These are phyloP conservation scores for Oscheius sp. DNA, from an alignment of 1,140 invertebrate species.

Conservation along the genomic window DNA sequence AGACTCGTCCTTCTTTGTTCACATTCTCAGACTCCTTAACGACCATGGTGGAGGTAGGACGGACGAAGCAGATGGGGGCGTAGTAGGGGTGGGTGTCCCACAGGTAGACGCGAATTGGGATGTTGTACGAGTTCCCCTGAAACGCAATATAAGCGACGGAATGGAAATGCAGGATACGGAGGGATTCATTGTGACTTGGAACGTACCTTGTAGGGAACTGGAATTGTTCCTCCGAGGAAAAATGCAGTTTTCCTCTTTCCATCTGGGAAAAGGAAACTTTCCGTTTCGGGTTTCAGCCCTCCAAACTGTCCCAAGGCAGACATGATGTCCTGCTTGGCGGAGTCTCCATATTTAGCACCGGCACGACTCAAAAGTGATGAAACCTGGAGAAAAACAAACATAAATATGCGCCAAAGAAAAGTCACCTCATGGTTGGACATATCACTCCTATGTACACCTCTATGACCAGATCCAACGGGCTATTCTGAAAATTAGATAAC, in stretches of 20 bases:
- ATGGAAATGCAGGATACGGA: too few relatives aligned
- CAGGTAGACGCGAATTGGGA: constrained; percentile 91
- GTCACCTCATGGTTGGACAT: too few relatives aligned
- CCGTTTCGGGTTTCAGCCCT: constrained; percentile 70
- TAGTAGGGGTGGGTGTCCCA: constrained; percentile 94
- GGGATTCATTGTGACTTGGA: not conserved
- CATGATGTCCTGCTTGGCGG: constrained; percentile 73
- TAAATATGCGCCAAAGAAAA: too few relatives aligned
- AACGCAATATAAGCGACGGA: constrained; percentile 41
- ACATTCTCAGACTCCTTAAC: constrained; percentile 70
- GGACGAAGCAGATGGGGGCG: constrained; percentile 95
- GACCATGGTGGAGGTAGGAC: constrained; percentile 88
- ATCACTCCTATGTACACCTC: too few relatives aligned
- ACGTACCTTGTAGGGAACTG: constrained; percentile 54
- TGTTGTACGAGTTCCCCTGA: constrained; percentile 81
- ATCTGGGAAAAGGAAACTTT: constrained; percentile 65
- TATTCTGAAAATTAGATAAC: too few relatives aligned
- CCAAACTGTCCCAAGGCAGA: constrained; percentile 72
- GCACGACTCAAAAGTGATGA: constrained; percentile 54
- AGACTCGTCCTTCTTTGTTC: constrained; percentile 80
- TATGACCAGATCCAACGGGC: too few relatives aligned
- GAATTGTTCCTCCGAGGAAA: constrained; percentile 49
- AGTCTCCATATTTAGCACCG: constrained; percentile 75
- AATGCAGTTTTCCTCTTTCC: constrained; percentile 37
- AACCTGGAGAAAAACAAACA: too few relatives aligned